Base-by-base conservation (phyloP, 2,113 vertebrate genomes). In the Miniopterus natalensis region DNA sequence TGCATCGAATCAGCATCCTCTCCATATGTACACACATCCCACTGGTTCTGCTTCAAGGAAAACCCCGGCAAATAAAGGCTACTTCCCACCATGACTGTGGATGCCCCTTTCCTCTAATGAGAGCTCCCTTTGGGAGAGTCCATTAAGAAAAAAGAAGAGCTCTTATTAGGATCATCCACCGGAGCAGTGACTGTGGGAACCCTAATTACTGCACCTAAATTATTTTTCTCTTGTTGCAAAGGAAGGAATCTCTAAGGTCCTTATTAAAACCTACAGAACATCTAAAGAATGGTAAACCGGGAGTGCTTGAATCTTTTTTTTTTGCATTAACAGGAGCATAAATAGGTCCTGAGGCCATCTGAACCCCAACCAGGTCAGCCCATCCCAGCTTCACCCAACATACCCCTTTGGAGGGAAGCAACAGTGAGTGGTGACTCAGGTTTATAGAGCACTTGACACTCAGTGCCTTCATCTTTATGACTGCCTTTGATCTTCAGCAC, bases 251-350 rank as follows among this genome's bases (percentile, higher is more conserved):
- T 98, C 98, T 89, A 94, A 97, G 98, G 98, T 95, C 98, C 98
- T 98, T 98, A 98, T 98, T 98, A 98, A 98, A 98, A 98, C 95
- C 92, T 73, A 96, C 88, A 70, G 59, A 96, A 94, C 94, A 59
- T 96, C 97, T 90, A 89, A 97, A 86, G 96, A 97, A 97, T 3
- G 57, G 94, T 73, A 59, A 95, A 94, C 89, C 87, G 86, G 93
- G 84, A 96, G 96, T 84, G 45, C 59, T 8, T n/a, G 80, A 68
- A 59, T 77, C 84, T 36, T 36, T 36, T 36, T 36, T 21, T 49
- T 83, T 68, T 83, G 77, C 88, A 65, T 11, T n/a, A 80, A 75
- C 81, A 42, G 77, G 73, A 85, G 31, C 61, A 68, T 90, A 89
- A 92, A 31, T 8, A 94, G 93, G 59, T 84, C 92, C 94, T 87